Evolutionary conservation across 1,140 invertebrate species (phyloP).

Genomic region (Campoletis sonorensis): DNA sequence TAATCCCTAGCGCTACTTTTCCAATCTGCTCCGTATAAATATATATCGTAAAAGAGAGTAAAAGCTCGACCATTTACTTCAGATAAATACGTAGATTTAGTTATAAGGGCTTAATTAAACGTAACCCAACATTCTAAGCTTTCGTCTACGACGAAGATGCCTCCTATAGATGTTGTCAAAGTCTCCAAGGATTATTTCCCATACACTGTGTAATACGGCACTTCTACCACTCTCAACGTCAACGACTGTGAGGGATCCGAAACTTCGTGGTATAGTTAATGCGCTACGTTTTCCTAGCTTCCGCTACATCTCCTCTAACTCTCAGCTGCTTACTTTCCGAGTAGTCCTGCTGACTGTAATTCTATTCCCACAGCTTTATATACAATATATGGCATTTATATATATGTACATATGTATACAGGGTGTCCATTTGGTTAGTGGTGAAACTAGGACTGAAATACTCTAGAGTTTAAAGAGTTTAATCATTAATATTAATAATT

Average conservation of each 20-base stretch:
- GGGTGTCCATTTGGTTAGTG: background rate
- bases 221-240: background rate
- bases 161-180: conserved; percentile 11
- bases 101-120: conserved; percentile 18
- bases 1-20: too few species aligned
- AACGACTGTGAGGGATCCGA: conserved; percentile 15
- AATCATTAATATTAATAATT: too few species aligned
- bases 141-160: conserved; percentile 1
- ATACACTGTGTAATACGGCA: conserved; percentile 1
- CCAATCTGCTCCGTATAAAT: too few species aligned
- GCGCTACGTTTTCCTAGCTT: conserved; percentile 21
- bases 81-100: background rate
- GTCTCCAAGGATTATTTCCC: conserved; percentile 23
- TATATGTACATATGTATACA: background rate
- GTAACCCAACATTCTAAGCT: conserved; percentile 22
- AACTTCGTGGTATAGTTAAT: conserved; percentile 28
- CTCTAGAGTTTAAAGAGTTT: too few species aligned
- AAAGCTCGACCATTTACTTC: conserved; percentile 6
- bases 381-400: background rate
- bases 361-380: conserved; percentile 17
- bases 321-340: background rate
- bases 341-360: background rate
- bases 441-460: too few species aligned
- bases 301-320: conserved; percentile 20
- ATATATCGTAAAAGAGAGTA: background rate